phyloP scores from a whole-genome alignment of 2,113 vertebrate species.

The Gasterosteus aculeatus region DNA sequence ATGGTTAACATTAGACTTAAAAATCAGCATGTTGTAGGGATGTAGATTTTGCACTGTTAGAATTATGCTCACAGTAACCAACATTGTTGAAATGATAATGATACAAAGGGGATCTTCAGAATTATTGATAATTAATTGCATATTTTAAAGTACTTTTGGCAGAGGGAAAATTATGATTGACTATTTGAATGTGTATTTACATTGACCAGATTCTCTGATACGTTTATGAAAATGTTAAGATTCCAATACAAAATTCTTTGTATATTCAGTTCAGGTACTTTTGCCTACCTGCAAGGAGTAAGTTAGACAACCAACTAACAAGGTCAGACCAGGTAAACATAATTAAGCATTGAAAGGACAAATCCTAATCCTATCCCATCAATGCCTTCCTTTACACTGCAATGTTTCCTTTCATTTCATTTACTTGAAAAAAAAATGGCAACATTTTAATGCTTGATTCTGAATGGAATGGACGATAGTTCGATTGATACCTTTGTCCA shows the following conservation, averaged over 20 bases:
- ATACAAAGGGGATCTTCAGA: background rate
- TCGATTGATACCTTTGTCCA: slow-evolving; percentile 33
- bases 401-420: slow-evolving; percentile 17
- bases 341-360: slow-evolving; percentile 18
- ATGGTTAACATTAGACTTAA: background rate
- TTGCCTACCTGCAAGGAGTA: slow-evolving; percentile 2
- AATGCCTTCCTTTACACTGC: background rate
- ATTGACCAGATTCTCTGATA: background rate
- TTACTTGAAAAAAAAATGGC: slow-evolving; percentile 24
- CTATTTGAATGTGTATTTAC: background rate
- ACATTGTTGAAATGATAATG: background rate
- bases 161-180: background rate
- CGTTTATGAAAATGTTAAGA: background rate
- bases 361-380: slow-evolving; percentile 20
- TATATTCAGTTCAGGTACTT: background rate
- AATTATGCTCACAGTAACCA: background rate
- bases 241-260: background rate
- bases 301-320: slow-evolving; percentile 16
- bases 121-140: background rate
- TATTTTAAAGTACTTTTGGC: background rate
- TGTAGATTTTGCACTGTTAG: background rate
- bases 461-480: slow-evolving; percentile 1
- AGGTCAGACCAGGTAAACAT: slow-evolving; percentile 32
- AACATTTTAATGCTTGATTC: slow-evolving; percentile 36
- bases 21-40: background rate